phyloP scores from a whole-genome alignment of 2,797 vertebrate genomes.

The Enteromius anoplus region DNA sequence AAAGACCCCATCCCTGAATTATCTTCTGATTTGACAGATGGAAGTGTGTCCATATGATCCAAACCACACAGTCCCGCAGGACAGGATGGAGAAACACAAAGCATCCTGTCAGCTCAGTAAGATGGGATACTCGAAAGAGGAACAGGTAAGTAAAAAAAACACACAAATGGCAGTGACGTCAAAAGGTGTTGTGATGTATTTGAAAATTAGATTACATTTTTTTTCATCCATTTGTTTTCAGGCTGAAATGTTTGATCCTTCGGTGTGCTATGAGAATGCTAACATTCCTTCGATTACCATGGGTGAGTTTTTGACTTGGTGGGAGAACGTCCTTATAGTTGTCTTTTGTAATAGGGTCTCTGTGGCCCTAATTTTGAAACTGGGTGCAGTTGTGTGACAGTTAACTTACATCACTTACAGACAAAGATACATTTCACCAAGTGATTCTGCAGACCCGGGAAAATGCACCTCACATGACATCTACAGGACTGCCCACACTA shows the following conservation, averaged over 20 bases:
- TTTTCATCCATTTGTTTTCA: constrained; percentile 60
- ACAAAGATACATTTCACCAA: constrained; percentile 84
- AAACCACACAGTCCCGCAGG: constrained; percentile 82
- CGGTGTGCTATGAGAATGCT: constrained; percentile 83
- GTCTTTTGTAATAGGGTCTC: neutral
- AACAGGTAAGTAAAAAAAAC: constrained; percentile 78
- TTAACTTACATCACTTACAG: constrained; percentile 68
- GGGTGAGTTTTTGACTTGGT: constrained; percentile 76
- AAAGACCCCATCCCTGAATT: neutral
- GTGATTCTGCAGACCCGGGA: constrained; percentile 83
- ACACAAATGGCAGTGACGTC: neutral
- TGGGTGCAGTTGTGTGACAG: neutral
- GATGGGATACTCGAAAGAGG: constrained; percentile 86
- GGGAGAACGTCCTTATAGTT: neutral
- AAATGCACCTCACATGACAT: constrained; percentile 76
- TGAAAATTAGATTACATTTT: neutral
- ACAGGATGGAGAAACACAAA: constrained; percentile 84
- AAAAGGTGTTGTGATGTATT: neutral
- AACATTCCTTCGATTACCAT: constrained; percentile 78
- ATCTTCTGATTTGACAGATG: constrained; percentile 49
- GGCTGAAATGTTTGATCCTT: constrained; percentile 82
- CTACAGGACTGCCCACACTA: constrained; percentile 81
- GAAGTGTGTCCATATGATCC: constrained; percentile 85
- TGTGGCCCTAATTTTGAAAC: neutral
- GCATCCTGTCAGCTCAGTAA: constrained; percentile 78